These are phyloP conservation scores for Vimba vimba DNA, from an alignment of 2,113 vertebrate species.

Conservation along the genomic window DNA sequence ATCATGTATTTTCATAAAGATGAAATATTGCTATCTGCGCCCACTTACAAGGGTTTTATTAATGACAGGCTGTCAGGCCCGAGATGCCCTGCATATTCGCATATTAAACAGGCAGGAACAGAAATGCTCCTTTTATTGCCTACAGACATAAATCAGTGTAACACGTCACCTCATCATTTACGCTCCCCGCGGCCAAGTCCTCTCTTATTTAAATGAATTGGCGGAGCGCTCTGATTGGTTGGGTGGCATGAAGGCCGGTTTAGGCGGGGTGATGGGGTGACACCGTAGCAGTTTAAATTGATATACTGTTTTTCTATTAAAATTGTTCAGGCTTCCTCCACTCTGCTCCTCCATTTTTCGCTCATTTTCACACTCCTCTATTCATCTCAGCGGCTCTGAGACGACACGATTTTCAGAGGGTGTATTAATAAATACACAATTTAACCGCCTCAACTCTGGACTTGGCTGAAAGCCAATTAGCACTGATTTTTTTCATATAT, in stretches of 20 bases:
- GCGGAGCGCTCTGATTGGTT: constrained; percentile 88
- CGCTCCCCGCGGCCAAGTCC: constrained; percentile 91
- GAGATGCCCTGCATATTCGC: constrained; percentile 95
- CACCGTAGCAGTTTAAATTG: constrained; percentile 62
- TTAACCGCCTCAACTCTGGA: constrained; percentile 1
- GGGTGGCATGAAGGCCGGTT: constrained; percentile 82
- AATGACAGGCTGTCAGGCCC: constrained; percentile 88
- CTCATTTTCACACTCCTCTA: constrained; percentile 26
- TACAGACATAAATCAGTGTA: constrained; percentile 94
- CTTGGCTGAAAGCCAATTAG: not conserved
- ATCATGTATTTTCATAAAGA: constrained; percentile 96
- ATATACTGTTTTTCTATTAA: constrained; percentile 64
- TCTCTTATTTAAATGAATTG: constrained; percentile 96
- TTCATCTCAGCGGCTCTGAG: constrained; percentile 3
- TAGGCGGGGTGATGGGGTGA: constrained; percentile 61
- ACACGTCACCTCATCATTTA: constrained; percentile 94
- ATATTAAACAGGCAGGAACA: constrained; percentile 96
- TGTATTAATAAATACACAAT: constrained; percentile 12
- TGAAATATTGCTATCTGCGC: constrained; percentile 88
- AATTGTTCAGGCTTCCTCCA: constrained; percentile 53
- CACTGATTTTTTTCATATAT: not conserved
- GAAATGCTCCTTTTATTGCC: constrained; percentile 95
- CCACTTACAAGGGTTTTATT: constrained; percentile 90
- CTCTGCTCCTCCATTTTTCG: constrained; percentile 41
- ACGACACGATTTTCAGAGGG: not conserved